Conservation (phyloP, 1,140 invertebrate species). For the Brachionus rubens region DNA sequence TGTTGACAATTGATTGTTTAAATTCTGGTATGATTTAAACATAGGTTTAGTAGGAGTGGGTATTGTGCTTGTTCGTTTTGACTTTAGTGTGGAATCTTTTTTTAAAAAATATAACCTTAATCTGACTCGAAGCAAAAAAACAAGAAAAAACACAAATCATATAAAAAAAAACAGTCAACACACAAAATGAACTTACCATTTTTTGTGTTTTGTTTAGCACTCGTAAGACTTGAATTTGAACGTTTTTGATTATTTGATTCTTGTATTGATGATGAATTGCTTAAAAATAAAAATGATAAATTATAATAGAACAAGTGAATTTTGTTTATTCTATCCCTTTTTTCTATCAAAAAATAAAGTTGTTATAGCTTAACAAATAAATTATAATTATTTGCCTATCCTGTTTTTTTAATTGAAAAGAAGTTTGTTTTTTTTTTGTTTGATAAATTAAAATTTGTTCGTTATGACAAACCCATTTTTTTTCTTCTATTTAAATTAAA, state of each 20-base stretch:
- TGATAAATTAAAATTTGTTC: too few relatives aligned
- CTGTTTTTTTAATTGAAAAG: too few relatives aligned
- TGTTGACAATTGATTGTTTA: background rate
- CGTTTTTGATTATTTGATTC: constrained; percentile 19
- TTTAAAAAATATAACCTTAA: background rate
- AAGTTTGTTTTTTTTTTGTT: too few relatives aligned
- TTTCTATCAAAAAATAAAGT: too few relatives aligned
- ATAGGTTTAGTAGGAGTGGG: background rate
- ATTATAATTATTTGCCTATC: too few relatives aligned
- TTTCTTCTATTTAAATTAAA: too few relatives aligned
- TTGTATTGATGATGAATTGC: background rate
- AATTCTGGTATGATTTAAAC: constrained; percentile 36
- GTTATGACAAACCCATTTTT: too few relatives aligned
- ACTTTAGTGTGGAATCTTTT: background rate
- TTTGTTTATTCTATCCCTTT: too few relatives aligned
- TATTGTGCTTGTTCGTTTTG: too few relatives aligned
- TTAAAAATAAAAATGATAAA: constrained; percentile 7
- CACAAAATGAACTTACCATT: constrained; percentile 9
- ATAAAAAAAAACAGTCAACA: background rate
- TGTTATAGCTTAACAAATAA: too few relatives aligned
- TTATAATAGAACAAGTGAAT: too few relatives aligned
- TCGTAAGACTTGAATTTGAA: constrained; percentile 11
- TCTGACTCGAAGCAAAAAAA: background rate
- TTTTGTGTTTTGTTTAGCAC: background rate
- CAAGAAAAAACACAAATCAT: background rate